Evolutionary conservation across 1,140 invertebrate species (phyloP).

Genomic region (Fopius arisanus): DNA sequence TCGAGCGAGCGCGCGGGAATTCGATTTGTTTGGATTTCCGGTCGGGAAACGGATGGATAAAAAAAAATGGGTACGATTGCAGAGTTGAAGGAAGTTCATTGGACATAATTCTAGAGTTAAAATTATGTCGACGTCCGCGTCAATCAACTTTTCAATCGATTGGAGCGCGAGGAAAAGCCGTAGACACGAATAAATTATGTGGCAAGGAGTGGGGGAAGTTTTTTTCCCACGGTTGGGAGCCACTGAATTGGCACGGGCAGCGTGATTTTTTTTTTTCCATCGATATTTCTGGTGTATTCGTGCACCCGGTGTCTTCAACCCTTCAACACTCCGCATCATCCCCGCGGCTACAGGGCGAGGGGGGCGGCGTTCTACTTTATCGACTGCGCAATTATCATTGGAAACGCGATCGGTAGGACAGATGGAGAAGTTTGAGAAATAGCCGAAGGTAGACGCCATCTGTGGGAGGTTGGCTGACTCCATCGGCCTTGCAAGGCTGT

Average conservation of each 20-base stretch:
- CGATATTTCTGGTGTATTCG: too few relatives aligned
- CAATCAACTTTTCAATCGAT: neutral
- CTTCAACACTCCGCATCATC: too few relatives aligned
- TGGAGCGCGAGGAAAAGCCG: neutral
- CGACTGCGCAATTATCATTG: neutral
- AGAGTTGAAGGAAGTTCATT: neutral
- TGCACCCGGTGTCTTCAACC: too few relatives aligned
- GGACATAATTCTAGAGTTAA: neutral
- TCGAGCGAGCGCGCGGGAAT: conserved; percentile 22
- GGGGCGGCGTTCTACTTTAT: neutral
- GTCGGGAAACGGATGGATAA: neutral
- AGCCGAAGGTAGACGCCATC: neutral
- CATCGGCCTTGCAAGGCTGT: conserved; percentile 62
- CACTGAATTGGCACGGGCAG: neutral
- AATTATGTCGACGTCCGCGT: neutral
- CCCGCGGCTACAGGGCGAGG: too few relatives aligned
- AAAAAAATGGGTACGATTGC: neutral
- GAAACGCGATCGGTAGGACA: neutral
- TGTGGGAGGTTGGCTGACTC: conserved; percentile 44
- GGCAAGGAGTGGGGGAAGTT: neutral
- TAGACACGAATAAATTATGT: neutral
- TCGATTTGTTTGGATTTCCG: conserved; percentile 11
- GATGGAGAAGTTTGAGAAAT: neutral
- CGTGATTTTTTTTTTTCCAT: too few relatives aligned
- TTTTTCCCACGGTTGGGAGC: conserved; percentile 31